These are phyloP conservation scores for Hemaris fuciformis DNA, from an alignment of 2,888 invertebrate species.

Conservation along the genomic window DNA sequence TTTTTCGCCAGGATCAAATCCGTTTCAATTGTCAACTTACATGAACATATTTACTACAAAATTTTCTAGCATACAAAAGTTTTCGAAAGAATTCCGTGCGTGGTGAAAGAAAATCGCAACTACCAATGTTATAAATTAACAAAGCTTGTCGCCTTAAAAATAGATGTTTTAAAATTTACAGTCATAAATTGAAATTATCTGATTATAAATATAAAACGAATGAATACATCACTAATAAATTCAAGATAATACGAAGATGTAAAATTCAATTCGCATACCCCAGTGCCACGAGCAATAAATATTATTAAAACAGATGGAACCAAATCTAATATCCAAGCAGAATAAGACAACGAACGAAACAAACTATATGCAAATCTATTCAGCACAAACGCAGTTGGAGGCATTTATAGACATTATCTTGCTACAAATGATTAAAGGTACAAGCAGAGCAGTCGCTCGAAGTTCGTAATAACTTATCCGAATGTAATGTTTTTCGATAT, in stretches of 20 bases:
- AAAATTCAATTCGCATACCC: conserved; percentile 11
- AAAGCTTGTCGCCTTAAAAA: too few relatives aligned
- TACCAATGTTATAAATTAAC: too few relatives aligned
- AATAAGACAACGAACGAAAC: not conserved
- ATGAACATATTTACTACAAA: too few relatives aligned
- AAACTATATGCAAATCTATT: conserved; percentile 3
- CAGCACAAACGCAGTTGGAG: conserved; percentile 2
- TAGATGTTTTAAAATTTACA: too few relatives aligned
- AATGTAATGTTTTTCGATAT: conserved; percentile 49
- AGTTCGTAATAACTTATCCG: conserved; percentile 33
- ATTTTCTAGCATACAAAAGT: too few relatives aligned
- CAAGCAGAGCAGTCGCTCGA: conserved; percentile 12
- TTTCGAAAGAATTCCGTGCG: too few relatives aligned
- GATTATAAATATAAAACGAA: not conserved
- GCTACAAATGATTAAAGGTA: conserved; percentile 28
- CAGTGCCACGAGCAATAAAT: conserved; percentile 17
- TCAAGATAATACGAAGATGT: not conserved
- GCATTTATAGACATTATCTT: conserved; percentile 18
- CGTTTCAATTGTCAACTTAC: too few relatives aligned
- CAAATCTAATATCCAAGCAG: not conserved
- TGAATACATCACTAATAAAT: not conserved
- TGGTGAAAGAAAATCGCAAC: too few relatives aligned
- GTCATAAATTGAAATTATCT: not conserved
- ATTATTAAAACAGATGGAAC: conserved; percentile 2
- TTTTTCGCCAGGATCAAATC: too few relatives aligned